Percentiles rank a stretch among this genome's conserved stretches.
Conservation (phyloP, 2,888 invertebrate species). For the Synergus laeviventris region DNA sequence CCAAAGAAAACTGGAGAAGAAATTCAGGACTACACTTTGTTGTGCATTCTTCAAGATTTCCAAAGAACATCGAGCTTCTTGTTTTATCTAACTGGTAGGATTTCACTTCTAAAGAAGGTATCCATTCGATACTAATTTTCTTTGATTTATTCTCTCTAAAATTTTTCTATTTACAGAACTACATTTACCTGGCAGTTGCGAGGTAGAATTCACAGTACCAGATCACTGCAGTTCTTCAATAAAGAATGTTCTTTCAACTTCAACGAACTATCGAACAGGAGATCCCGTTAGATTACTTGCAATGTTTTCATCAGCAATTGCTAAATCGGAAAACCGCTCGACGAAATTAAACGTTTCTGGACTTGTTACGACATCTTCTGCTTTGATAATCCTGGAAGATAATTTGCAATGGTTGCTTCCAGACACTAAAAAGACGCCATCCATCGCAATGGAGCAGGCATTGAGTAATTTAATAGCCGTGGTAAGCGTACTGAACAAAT, state of each 20-base stretch:
- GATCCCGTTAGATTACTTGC: conserved; percentile 73
- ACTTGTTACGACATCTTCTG: conserved; percentile 69
- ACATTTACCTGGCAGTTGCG: conserved; percentile 75
- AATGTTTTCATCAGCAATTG: conserved; percentile 74
- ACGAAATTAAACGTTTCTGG: conserved; percentile 62
- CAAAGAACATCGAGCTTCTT: conserved; percentile 78
- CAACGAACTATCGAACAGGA: conserved; percentile 68
- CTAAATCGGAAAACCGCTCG: conserved; percentile 66
- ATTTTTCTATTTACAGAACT: conserved; percentile 67
- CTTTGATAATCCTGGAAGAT: conserved; percentile 75
- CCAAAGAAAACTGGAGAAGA: conserved; percentile 71
- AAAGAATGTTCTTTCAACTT: conserved; percentile 63
- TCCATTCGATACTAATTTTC: not conserved
- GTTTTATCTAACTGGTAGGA: conserved; percentile 76
- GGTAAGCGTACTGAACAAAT: conserved; percentile 66
- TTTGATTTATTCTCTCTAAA: not conserved
- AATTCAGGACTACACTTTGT: conserved; percentile 62
- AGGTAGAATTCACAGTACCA: conserved; percentile 72
- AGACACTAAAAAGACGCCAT: conserved; percentile 63
- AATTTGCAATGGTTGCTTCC: conserved; percentile 77
- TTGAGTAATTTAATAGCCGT: conserved; percentile 79
- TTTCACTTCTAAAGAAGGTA: not conserved
- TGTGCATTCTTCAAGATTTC: conserved; percentile 78
- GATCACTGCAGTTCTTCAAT: conserved; percentile 67
- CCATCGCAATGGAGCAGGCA: conserved; percentile 74